These are phyloP conservation scores for Grapholita molesta DNA, from an alignment of 1,140 invertebrate genomes.

Conservation along the genomic window DNA sequence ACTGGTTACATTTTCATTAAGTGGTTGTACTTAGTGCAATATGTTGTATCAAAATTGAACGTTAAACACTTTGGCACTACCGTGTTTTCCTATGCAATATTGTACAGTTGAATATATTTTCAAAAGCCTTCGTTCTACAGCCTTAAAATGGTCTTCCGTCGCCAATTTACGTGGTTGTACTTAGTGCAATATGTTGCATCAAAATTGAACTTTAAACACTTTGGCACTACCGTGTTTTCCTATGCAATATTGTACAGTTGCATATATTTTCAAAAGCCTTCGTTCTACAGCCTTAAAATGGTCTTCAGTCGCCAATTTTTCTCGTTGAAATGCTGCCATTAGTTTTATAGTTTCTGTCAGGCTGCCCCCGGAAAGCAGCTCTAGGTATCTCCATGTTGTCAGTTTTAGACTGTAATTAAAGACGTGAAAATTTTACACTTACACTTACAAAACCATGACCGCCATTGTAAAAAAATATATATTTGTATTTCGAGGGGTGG, in stretches of 20 bases:
- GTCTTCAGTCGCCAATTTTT: conserved; percentile 74
- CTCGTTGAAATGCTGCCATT: conserved; percentile 49
- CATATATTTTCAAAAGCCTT: conserved; percentile 85
- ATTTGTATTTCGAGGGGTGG: too few relatives aligned
- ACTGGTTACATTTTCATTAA: too few relatives aligned
- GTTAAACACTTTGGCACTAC: conserved; percentile 68
- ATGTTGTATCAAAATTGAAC: conserved; percentile 24
- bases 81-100: conserved; percentile 81
- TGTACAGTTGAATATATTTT: conserved; percentile 86
- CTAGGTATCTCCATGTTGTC: conserved; percentile 84
- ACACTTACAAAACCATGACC: too few relatives aligned
- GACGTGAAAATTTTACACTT: too few relatives aligned
- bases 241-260: conserved; percentile 86
- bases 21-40: too few relatives aligned
- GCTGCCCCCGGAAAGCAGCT: conserved; percentile 83
- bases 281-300: conserved; percentile 90
- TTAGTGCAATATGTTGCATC: not conserved
- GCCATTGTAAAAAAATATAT: too few relatives aligned
- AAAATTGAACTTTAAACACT: conserved; percentile 47
- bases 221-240: conserved; percentile 75
- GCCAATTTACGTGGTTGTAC: conserved; percentile 24
- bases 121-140: conserved; percentile 88
- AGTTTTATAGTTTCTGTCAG: conserved; percentile 79
- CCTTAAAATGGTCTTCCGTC: conserved; percentile 78
- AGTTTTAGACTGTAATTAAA: conserved; percentile 80